Evolutionary conservation across 2,797 vertebrate species (phyloP).

Genomic region (Gymnocypris eckloni): DNA sequence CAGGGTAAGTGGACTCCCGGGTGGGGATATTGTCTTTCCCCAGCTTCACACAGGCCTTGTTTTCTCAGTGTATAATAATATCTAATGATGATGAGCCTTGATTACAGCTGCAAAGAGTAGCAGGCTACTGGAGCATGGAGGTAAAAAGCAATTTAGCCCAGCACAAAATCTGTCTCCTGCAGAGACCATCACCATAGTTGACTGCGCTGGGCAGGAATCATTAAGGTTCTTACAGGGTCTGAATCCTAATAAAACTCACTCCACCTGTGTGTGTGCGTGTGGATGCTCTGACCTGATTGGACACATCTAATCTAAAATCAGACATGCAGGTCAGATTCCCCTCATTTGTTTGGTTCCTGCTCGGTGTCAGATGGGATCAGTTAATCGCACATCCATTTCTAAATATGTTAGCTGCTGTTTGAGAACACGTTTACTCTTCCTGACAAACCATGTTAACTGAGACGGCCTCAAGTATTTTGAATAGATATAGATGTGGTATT

Average conservation of each 20-base stretch:
- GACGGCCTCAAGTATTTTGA: not conserved
- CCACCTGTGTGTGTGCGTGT: conserved; percentile 30
- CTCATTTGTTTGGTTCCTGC: conserved; percentile 47
- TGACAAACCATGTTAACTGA: conserved; percentile 20
- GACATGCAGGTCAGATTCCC: conserved; percentile 51
- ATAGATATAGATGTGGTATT: conserved; percentile 1
- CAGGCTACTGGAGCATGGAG: conserved; percentile 40
- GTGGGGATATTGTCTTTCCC: conserved; percentile 45
- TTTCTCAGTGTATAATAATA: conserved; percentile 57
- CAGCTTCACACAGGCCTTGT: conserved; percentile 46
- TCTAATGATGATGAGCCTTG: conserved; percentile 56
- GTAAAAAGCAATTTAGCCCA: conserved; percentile 47
- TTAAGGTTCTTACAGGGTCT: conserved; percentile 57
- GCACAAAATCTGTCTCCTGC: conserved; percentile 53
- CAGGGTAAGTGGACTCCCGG: conserved; percentile 50
- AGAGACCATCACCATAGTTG: conserved; percentile 55
- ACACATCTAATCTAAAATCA: conserved; percentile 51
- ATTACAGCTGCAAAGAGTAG: conserved; percentile 47
- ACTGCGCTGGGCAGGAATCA: conserved; percentile 51
- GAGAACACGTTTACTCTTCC: not conserved
- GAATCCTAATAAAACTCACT: conserved; percentile 51
- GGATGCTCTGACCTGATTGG: conserved; percentile 24
- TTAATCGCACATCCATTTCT: conserved; percentile 32
- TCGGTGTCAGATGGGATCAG: conserved; percentile 42
- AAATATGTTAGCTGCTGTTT: conserved; percentile 32